These are phyloP conservation scores for Miltochrista miniata DNA, from an alignment of 2,888 invertebrate species.

Conservation along the genomic window DNA sequence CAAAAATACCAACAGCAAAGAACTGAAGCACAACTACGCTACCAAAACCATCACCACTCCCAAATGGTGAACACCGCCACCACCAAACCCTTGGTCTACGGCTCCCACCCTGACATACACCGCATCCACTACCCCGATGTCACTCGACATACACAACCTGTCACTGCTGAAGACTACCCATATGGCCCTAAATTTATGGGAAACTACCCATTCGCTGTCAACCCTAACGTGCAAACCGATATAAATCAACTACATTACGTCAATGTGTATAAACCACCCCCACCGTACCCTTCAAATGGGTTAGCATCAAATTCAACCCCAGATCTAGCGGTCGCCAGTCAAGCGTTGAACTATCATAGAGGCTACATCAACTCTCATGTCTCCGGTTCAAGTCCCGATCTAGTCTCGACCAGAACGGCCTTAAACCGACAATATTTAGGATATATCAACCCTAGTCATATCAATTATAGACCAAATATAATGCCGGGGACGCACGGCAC, in stretches of 20 bases:
- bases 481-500: slow-evolving; percentile 86
- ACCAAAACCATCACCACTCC: slow-evolving; percentile 63
- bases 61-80: slow-evolving; percentile 43
- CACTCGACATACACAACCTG: slow-evolving; percentile 76
- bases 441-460: slow-evolving; percentile 63
- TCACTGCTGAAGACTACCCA: slow-evolving; percentile 61
- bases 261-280: slow-evolving; percentile 92
- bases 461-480: slow-evolving; percentile 58
- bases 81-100: slow-evolving; percentile 79
- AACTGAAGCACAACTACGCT: slow-evolving; percentile 67
- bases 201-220: slow-evolving; percentile 71
- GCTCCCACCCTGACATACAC: slow-evolving; percentile 91
- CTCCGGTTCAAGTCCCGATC: slow-evolving; percentile 90
- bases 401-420: slow-evolving; percentile 89
- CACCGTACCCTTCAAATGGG: slow-evolving; percentile 91
- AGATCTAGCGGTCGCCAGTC: slow-evolving; percentile 90
- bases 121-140: slow-evolving; percentile 85
- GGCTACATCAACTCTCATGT: slow-evolving; percentile 83
- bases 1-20: slow-evolving; percentile 88
- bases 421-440: slow-evolving; percentile 78
- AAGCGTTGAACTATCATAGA: slow-evolving; percentile 77
- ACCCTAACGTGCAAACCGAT: slow-evolving; percentile 69
- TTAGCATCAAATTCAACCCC: slow-evolving; percentile 93
- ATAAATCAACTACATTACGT: slow-evolving; percentile 83
- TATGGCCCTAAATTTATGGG: slow-evolving; percentile 64